These are phyloP conservation scores for Psittacula echo DNA, from an alignment of 2,797 vertebrate species.

Conservation along the genomic window DNA sequence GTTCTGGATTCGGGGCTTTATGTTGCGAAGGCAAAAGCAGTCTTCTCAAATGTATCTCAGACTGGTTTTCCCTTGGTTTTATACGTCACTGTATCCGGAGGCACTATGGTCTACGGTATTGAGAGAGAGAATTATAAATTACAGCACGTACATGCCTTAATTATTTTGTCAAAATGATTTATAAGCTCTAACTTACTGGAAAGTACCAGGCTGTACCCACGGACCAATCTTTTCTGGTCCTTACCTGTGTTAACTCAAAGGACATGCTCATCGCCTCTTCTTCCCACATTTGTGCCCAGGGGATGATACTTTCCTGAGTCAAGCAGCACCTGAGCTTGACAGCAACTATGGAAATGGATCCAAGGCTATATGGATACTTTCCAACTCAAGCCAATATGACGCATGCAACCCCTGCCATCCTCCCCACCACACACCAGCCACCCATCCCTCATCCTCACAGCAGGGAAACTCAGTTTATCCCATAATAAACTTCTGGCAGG, in stretches of 20 bases:
- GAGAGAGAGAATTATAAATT: slow-evolving; percentile 27
- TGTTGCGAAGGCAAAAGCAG: accelerated
- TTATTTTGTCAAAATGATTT: slow-evolving; percentile 68
- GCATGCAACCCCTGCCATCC: accelerated
- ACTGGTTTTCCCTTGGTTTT: neutral
- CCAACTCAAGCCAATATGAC: accelerated
- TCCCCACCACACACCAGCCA: neutral
- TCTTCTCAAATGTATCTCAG: neutral
- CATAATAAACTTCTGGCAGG: neutral
- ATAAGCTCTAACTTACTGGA: neutral
- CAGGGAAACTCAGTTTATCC: neutral
- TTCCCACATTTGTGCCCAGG: neutral
- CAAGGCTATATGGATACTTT: neutral
- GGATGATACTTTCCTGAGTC: neutral
- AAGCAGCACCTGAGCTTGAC: neutral
- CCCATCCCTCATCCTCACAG: neutral
- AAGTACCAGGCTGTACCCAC: slow-evolving; percentile 13
- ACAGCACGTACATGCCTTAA: slow-evolving; percentile 14
- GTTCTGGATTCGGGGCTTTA: neutral
- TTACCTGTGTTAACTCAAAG: neutral
- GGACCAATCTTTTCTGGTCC: neutral
- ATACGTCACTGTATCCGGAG: neutral
- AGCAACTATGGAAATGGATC: accelerated
- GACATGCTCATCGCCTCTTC: neutral
- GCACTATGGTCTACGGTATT: neutral